These are phyloP conservation scores for Hycleus cichorii DNA, from an alignment of 1,140 invertebrate species.

Conservation along the genomic window DNA sequence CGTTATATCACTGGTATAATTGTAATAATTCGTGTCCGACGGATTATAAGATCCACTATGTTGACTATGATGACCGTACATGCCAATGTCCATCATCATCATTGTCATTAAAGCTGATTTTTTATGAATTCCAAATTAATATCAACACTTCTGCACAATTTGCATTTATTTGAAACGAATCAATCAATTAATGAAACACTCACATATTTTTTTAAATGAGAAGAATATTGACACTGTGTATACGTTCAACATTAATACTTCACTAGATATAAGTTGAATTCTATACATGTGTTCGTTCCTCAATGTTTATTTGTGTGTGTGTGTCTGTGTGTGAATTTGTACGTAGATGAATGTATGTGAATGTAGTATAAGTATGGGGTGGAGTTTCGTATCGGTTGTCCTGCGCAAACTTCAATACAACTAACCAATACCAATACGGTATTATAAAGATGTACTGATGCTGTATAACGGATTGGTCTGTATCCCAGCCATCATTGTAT, in stretches of 20 bases:
- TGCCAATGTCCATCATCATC: conserved; percentile 65
- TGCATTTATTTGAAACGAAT: too few relatives aligned
- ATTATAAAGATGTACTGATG: conserved; percentile 27
- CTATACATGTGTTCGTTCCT: too few relatives aligned
- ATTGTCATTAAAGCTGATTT: conserved; percentile 37
- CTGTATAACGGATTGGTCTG: conserved; percentile 32
- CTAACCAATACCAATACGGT: conserved; percentile 25
- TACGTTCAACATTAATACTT: too few relatives aligned
- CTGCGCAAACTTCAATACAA: conserved; percentile 22
- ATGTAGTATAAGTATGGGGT: conserved; percentile 4
- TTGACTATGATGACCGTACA: conserved; percentile 51
- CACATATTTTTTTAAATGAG: too few relatives aligned
- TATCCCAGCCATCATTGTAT: conserved; percentile 38
- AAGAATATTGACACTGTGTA: too few relatives aligned
- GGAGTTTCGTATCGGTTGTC: conserved; percentile 23
- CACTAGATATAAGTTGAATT: too few relatives aligned
- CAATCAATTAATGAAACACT: too few relatives aligned
- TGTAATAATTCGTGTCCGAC: conserved; percentile 45
- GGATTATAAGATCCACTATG: conserved; percentile 31
- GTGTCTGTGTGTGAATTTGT: conserved; percentile 2
- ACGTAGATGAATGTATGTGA: too few relatives aligned
- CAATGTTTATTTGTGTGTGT: too few relatives aligned
- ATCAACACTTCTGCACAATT: neutral
- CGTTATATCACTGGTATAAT: conserved; percentile 34
- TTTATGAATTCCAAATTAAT: neutral